Evolutionary conservation across 2,797 vertebrate species (phyloP), one percentile per base, ranked within the genome.

Genomic region (Todus mexicanus): DNA sequence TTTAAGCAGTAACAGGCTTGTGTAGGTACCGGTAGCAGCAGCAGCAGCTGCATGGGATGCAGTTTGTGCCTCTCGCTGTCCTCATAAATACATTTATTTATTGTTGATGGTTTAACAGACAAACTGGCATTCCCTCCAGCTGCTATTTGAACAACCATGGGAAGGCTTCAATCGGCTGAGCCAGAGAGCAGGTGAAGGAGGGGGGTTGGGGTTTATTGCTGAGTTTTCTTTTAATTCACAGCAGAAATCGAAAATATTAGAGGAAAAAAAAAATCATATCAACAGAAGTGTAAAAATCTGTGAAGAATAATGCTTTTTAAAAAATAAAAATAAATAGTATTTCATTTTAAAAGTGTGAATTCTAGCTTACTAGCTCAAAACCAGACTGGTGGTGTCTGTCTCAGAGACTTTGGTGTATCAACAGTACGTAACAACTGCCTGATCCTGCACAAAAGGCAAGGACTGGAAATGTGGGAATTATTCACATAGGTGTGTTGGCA

Each of bases 381-480:
- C 21, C 15, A 74, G 50, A 29, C 11, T 6, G 2, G 7, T 43
- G n/a, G 13, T 54, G 26, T 54, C 65, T 83, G 51, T 7, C 37
- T 42, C 42, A 60, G 42, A 81, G 9, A 29, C 54, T 54, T 59
- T 29, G 1, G 31, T 37, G 22, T 9, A 60, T 11, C 12, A 6
- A 23, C 25, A 68, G 50, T 84, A 65, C 26, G 54, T 50, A 77
- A 20, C 40, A n/a, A 27, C 37, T 14, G 20, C 61, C 84, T 73
- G 75, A 9, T 37, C 22, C 74, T 29, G 61, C 35, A 54, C 14
- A 38, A 73, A 29, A 0, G 0, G 23, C 80, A 74, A 42, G 40
- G 45, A 11, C 57, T 77, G 72, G 54, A 92, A 95, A 80, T 22
- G 42, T 82, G 86, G 78, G 77, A 94, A 77, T 82, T 90, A 84